phyloP scores from a whole-genome alignment of 2,113 vertebrate genomes.

The Poeciliopsis occidentalis region DNA sequence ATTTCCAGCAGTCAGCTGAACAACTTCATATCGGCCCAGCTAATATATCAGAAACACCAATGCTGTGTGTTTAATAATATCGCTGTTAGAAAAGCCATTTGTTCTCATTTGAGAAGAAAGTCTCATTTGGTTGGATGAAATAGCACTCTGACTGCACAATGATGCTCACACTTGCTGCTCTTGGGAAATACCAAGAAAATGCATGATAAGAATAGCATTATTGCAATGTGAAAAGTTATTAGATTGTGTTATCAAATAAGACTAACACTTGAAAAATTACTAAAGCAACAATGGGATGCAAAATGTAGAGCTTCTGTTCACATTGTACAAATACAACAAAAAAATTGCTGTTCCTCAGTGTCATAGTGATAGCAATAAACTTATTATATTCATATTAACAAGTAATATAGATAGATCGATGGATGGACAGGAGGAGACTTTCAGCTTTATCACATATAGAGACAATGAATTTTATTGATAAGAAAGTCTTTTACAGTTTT shows the following conservation, averaged over 20 bases:
- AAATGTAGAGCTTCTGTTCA: background rate
- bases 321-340: no score
- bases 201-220: constrained; percentile 68
- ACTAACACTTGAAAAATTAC: constrained; percentile 50
- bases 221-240: constrained; percentile 19
- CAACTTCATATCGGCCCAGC: constrained; percentile 77
- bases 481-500: background rate
- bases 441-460: no score
- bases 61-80: constrained; percentile 79
- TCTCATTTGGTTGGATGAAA: constrained; percentile 72
- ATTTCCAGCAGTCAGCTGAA: constrained; percentile 76
- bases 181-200: constrained; percentile 69
- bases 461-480: no score
- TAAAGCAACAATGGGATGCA: constrained; percentile 36
- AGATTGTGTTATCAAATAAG: constrained; percentile 18
- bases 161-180: constrained; percentile 29
- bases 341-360: no score
- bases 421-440: no score
- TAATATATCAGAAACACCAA: constrained; percentile 76
- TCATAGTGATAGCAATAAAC: no score
- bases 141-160: constrained; percentile 67
- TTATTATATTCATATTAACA: no score
- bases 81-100: constrained; percentile 79
- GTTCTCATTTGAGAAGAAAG: constrained; percentile 77
- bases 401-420: no score